These are phyloP conservation scores for Hyalella azteca DNA, from an alignment of 2,888 invertebrate genomes.

Conservation along the genomic window DNA sequence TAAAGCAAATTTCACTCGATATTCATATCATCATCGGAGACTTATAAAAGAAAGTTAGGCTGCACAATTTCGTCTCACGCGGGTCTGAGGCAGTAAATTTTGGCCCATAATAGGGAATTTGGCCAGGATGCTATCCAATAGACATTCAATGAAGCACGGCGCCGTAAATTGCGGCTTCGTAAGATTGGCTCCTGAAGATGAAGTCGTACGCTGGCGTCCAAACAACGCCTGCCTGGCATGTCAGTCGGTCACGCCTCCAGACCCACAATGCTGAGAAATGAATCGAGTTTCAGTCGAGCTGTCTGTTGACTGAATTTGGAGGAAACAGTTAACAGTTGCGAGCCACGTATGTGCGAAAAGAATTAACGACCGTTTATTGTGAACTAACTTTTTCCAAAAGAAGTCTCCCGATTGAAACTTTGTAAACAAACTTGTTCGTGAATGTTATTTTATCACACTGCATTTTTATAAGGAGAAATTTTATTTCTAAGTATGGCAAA, in stretches of 20 bases:
- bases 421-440: no score
- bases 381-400: no score
- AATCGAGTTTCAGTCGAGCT: no score
- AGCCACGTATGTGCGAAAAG: no score
- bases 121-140: slow-evolving; percentile 21
- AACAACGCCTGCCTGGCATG: not conserved
- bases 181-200: slow-evolving; percentile 1
- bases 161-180: slow-evolving; percentile 8
- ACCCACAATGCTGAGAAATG: no score
- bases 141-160: slow-evolving; percentile 15
- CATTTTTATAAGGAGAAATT: no score
- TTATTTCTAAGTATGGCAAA: no score
- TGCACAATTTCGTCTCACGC: slow-evolving; percentile 6
- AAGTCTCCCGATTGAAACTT: no score
- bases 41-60: slow-evolving; percentile 21
- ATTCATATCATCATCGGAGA: slow-evolving; percentile 18
- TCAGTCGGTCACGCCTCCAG: not conserved
- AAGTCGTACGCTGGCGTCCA: not conserved
- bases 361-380: no score
- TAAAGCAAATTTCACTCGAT: not conserved
- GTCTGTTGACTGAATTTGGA: no score
- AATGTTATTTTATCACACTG: no score
- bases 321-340: no score
- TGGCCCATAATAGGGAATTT: slow-evolving; percentile 10
- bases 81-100: not conserved